Evolutionary conservation across 2,113 vertebrate genomes (phyloP).

Genomic region (Tichodroma muraria): DNA sequence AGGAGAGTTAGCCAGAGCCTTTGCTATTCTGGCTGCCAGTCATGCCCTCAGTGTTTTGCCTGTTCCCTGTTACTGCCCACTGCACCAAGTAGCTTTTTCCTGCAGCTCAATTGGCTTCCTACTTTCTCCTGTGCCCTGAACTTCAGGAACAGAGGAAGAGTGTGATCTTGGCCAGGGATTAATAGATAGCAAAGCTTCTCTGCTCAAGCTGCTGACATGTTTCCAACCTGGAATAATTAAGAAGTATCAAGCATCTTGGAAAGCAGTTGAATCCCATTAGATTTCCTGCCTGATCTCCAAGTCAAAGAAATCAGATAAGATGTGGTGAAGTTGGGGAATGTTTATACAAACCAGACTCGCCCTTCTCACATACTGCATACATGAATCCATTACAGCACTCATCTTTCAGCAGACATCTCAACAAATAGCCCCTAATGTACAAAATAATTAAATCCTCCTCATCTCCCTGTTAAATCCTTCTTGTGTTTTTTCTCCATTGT

Average conservation of each 20-base stretch:
- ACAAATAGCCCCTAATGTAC: not conserved
- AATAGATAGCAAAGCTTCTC: not conserved
- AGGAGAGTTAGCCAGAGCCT: not conserved
- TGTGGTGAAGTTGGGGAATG: not conserved
- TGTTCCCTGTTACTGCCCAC: not conserved
- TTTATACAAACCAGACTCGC: not conserved
- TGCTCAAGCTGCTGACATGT: not conserved
- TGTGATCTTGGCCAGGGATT: not conserved
- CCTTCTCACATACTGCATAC: not conserved
- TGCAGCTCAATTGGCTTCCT: not conserved
- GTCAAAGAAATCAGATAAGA: conserved; percentile 10
- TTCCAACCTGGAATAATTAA: conserved; percentile 36
- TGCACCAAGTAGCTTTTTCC: rapidly evolving
- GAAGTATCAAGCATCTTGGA: not conserved
- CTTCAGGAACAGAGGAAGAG: not conserved
- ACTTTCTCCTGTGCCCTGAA: not conserved
- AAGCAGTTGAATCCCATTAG: conserved; percentile 5
- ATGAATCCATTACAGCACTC: not conserved
- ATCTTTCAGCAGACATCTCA: not conserved
- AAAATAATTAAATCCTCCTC: not conserved
- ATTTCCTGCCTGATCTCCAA: conserved; percentile 7
- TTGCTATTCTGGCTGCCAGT: not conserved
- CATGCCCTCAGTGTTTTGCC: rapidly evolving
- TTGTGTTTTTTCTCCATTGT: not conserved
- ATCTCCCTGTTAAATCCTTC: not conserved